These are phyloP conservation scores for Leiothrix lutea DNA, from an alignment of 2,113 vertebrate species.

Conservation along the genomic window DNA sequence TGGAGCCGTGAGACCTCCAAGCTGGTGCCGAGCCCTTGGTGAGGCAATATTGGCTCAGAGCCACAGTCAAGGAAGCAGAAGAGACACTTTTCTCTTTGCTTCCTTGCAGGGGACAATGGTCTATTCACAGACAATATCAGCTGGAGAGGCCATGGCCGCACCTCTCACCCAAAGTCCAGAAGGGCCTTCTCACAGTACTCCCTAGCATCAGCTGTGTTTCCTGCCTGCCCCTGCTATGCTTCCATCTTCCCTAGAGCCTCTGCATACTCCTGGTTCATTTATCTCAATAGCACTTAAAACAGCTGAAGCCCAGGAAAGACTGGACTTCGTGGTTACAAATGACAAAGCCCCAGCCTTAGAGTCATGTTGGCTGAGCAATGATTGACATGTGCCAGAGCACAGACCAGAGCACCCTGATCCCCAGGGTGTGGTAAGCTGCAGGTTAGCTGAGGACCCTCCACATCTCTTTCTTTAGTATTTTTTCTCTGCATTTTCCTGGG, in stretches of 20 bases:
- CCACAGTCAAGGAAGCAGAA: not conserved
- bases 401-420: not conserved
- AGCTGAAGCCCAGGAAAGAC: not conserved
- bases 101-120: not conserved
- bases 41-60: not conserved
- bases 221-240: not conserved
- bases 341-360: not conserved
- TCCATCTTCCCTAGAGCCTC: not conserved
- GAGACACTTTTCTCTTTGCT: not conserved
- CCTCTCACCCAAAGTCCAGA: not conserved
- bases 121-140: not conserved
- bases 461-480: not conserved
- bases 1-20: not conserved
- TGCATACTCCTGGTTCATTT: not conserved
- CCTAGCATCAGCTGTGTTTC: rapidly evolving
- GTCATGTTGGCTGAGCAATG: not conserved
- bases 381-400: not conserved
- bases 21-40: not conserved
- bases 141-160: not conserved
- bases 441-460: conserved; percentile 8
- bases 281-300: rapidly evolving
- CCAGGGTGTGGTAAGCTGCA: not conserved
- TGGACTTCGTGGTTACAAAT: not conserved
- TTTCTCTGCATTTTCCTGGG: not conserved
- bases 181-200: rapidly evolving